phyloP scores from a whole-genome alignment of 2,113 vertebrate species.

The Rousettus leschenaultii region DNA sequence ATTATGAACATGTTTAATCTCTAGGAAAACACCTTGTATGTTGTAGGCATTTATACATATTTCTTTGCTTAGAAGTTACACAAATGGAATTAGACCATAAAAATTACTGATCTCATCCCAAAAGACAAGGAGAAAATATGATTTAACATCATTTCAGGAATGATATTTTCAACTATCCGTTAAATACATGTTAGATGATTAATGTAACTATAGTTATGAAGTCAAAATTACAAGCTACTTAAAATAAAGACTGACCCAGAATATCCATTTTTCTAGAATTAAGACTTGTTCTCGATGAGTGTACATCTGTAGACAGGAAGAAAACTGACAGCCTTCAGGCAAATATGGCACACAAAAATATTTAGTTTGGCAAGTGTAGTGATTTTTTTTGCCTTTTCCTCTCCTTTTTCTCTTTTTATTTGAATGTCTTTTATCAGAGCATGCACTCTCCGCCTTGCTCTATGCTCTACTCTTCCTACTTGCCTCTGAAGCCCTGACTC shows the following conservation, averaged over 20 bases:
- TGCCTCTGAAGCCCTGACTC: not conserved
- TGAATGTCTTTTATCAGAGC: not conserved
- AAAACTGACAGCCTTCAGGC: not conserved
- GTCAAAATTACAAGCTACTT: not conserved
- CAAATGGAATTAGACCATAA: not conserved
- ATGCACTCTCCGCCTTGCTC: not conserved
- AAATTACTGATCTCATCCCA: not conserved
- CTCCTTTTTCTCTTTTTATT: not conserved
- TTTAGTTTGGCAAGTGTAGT: not conserved
- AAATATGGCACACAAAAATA: not conserved
- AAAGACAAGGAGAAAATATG: not conserved
- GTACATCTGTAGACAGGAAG: not conserved
- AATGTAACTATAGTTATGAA: not conserved
- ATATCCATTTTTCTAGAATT: not conserved
- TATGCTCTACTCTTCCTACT: fast-evolving
- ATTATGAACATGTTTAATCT: not conserved
- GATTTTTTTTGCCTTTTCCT: not conserved
- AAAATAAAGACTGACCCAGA: not conserved
- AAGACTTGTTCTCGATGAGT: not conserved
- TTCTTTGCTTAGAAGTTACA: not conserved
- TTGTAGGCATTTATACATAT: not conserved
- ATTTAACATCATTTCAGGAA: not conserved
- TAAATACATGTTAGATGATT: not conserved
- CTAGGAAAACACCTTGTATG: not conserved
- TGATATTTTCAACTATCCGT: not conserved